Percentiles rank a stretch among this genome's conserved stretches.
Conservation (phyloP, 2,113 vertebrate species). For the Psilopsiagon aymara region DNA sequence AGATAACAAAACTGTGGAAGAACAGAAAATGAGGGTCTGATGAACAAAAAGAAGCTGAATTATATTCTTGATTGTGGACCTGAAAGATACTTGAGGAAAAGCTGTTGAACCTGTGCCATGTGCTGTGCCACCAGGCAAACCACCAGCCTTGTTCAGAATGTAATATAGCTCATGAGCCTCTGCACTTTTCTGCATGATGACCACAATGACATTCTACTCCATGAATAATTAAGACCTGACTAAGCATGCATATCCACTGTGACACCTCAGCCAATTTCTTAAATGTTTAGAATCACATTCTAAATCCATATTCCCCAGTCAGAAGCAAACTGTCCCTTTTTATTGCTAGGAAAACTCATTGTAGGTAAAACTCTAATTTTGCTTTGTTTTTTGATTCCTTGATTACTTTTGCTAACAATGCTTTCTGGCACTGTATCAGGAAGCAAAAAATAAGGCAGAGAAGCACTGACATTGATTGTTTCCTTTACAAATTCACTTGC, state of each 20-base stretch:
- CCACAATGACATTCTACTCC: neutral
- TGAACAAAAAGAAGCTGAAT: neutral
- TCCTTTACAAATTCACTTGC: conserved; percentile 36
- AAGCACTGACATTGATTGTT: neutral
- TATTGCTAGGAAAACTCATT: neutral
- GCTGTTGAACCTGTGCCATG: rapidly evolving
- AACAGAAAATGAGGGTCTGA: neutral
- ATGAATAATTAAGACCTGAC: neutral
- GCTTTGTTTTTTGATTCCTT: neutral
- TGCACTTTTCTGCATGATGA: neutral
- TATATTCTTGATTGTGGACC: neutral
- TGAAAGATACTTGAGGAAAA: neutral
- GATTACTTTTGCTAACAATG: neutral
- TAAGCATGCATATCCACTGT: neutral
- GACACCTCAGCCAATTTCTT: neutral
- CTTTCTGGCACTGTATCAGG: neutral
- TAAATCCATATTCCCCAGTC: neutral
- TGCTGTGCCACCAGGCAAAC: neutral
- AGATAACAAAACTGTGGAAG: neutral
- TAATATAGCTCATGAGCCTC: neutral
- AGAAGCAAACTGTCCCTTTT: neutral
- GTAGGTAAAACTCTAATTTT: neutral
- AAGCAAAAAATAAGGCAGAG: neutral
- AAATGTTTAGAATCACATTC: neutral
- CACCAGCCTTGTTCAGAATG: neutral